Conservation (phyloP, 2,888 invertebrate genomes). For the Hirtodrosophila confusa region DNA sequence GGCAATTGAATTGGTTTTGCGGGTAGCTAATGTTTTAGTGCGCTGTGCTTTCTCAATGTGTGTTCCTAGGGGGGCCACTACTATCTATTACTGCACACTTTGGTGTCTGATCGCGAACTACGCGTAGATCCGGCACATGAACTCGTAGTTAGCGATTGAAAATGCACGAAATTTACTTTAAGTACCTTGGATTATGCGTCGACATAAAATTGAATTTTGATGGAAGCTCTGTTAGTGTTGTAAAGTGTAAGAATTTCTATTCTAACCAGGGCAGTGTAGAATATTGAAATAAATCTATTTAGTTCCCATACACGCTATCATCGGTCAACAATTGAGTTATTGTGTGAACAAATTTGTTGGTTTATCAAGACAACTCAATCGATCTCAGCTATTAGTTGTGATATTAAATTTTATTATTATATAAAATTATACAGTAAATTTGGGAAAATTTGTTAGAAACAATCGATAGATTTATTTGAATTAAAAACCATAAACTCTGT, state of each 20-base stretch:
- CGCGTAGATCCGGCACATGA: background rate
- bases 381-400: too few relatives aligned
- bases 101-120: slow-evolving; percentile 48
- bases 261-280: slow-evolving; percentile 24
- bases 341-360: background rate
- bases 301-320: too few relatives aligned
- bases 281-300: background rate
- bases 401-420: too few relatives aligned
- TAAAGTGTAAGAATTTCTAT: slow-evolving; percentile 6
- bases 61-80: background rate
- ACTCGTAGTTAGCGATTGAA: background rate
- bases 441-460: too few relatives aligned
- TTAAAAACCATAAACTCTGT: too few relatives aligned
- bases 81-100: slow-evolving; percentile 25
- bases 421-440: too few relatives aligned
- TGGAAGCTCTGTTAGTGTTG: slow-evolving; percentile 39
- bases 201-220: slow-evolving; percentile 31
- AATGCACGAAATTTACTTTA: background rate
- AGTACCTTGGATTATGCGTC: slow-evolving; percentile 17
- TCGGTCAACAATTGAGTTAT: background rate
- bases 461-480: too few relatives aligned
- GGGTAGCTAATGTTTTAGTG: slow-evolving; percentile 2
- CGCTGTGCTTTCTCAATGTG: background rate
- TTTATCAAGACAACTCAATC: too few relatives aligned
- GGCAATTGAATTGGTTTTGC: background rate